Conservation (phyloP, 2,113 vertebrate species). For the Lichenostomus cassidix region DNA sequence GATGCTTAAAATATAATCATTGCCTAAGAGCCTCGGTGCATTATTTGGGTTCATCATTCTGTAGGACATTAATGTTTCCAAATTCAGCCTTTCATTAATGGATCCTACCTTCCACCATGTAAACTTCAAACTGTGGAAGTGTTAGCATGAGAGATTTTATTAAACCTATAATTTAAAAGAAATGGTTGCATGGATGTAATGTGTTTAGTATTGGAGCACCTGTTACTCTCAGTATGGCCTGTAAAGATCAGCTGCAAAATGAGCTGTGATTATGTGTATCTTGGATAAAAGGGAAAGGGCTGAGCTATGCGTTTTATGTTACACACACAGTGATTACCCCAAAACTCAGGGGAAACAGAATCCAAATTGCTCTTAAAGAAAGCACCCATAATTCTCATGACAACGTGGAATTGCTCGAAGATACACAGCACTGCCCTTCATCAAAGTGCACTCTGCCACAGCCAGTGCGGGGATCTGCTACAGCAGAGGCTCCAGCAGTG, state of each 20-base stretch:
- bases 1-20: background rate
- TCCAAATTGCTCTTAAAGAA: too few relatives aligned
- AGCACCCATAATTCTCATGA: fast-evolving
- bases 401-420: fast-evolving
- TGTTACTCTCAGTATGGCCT: fast-evolving
- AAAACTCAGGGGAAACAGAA: background rate
- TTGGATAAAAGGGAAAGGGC: background rate
- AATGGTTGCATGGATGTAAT: fast-evolving
- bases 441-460: fast-evolving
- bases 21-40: background rate
- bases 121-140: background rate
- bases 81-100: background rate
- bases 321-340: background rate
- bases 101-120: fast-evolving
- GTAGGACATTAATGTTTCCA: fast-evolving
- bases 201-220: background rate
- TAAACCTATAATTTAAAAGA: background rate
- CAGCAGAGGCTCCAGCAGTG: fast-evolving
- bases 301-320: background rate
- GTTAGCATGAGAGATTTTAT: background rate
- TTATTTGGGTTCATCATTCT: background rate
- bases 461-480: fast-evolving
- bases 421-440: background rate
- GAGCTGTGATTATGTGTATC: fast-evolving
- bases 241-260: background rate